Conservation (phyloP, 53 echinoderm and acorn worm species). For the Stichopus horrens region DNA sequence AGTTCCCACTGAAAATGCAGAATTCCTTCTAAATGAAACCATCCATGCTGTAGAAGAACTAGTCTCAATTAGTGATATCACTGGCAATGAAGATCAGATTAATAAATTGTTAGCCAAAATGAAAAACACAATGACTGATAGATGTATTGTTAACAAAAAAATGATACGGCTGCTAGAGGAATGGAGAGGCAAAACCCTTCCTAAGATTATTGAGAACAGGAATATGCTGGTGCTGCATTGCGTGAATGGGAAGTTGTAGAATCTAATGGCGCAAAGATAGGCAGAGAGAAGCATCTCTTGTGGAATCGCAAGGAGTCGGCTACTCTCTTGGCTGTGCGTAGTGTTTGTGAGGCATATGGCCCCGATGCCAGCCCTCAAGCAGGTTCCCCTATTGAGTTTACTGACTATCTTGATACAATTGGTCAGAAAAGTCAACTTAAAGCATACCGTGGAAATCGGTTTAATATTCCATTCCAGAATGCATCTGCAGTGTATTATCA, state of each 20-base stretch:
- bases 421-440: neutral
- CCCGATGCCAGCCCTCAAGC: slow-evolving; percentile 53
- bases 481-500: slow-evolving; percentile 49
- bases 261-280: slow-evolving; percentile 24
- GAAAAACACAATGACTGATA: slow-evolving; percentile 76
- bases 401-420: neutral
- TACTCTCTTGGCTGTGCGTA: slow-evolving; percentile 53
- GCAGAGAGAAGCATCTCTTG: slow-evolving; percentile 45
- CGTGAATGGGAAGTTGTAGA: slow-evolving; percentile 50
- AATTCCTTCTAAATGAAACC: slow-evolving; percentile 47
- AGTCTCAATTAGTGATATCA: neutral
- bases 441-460: slow-evolving; percentile 56
- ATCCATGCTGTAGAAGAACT: slow-evolving; percentile 44
- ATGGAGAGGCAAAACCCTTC: slow-evolving; percentile 51
- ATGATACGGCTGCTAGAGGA: slow-evolving; percentile 45
- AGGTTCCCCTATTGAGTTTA: slow-evolving; percentile 47
- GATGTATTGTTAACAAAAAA: slow-evolving; percentile 68
- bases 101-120: slow-evolving; percentile 52
- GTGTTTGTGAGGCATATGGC: slow-evolving; percentile 68
- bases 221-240: slow-evolving; percentile 42
- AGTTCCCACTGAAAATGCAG: slow-evolving; percentile 46
- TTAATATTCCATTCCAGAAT: slow-evolving; percentile 59
- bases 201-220: slow-evolving; percentile 49
- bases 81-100: neutral
- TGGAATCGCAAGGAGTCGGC: slow-evolving; percentile 63